Base-by-base conservation (phyloP, 2,113 vertebrate genomes). In the Chloropsis hardwickii region DNA sequence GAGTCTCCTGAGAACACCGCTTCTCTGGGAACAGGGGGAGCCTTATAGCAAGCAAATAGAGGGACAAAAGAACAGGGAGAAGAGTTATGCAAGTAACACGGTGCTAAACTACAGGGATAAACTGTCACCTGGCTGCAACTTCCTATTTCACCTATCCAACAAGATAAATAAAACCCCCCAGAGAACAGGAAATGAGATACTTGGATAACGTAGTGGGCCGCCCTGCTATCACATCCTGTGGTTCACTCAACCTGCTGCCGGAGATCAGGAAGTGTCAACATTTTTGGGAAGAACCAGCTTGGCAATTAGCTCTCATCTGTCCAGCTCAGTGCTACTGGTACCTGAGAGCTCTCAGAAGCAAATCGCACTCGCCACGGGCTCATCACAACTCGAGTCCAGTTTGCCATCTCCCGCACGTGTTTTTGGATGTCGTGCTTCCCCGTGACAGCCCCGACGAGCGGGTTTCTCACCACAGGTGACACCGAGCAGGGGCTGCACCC, bases 1-100 rank as follows among this genome's bases (percentile, higher is more conserved):
- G 47, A 98, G 96, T 73, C 99, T 99, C 74, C 98, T 98, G 47
- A 95, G 96, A 35, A 98, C 97, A 11, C 99, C 99, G 7, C 98
- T 98, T 28, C 69, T 94, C 65, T 97, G 98, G 67, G 90, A 97
- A 57, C 98, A 97, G 6, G 99, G 98, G 16, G 99, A 99, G 45
- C 99, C 99, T 99, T 90, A 31, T 4, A 80, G 86, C 1, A 12
- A 54, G 71, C 67, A 56, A 81, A 56, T 1, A 80, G 28, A 71
- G 44, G 20, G 40, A 85, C 29, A 11, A 61, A 61, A 77, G 50
- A 91, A 60, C 8, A 13, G 24, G 20, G n/a, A 10, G 27, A 25
- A 15, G 67, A 73, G 42, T 86, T 61, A 90, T 48, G 42, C 2
- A 45, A 77, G 16, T 39, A 42, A 67, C 14, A 27, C 2, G 14